Percentiles rank a stretch among this genome's conserved stretches.
phyloP scores from a whole-genome alignment of 2,797 vertebrate species.

The Paedocypris micromegethes region DNA sequence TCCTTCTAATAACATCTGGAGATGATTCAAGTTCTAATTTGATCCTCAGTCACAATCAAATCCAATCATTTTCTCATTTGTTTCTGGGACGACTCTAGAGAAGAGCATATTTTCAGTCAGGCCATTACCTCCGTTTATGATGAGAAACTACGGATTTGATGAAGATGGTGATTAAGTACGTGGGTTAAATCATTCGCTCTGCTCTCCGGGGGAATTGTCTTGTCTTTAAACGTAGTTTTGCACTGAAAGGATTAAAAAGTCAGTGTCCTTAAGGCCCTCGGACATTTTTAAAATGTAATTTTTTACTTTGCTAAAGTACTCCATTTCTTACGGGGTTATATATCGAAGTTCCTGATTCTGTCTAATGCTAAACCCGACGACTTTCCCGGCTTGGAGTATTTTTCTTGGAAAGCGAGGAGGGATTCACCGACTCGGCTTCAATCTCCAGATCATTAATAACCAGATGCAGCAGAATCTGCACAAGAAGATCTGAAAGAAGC shows the following conservation, averaged over 20 bases:
- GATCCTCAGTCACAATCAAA: slow-evolving; percentile 40
- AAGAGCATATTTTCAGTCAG: slow-evolving; percentile 21
- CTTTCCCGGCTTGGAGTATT: slow-evolving; percentile 2
- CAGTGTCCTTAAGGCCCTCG: slow-evolving; percentile 9
- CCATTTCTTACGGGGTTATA: not conserved
- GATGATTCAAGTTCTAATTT: slow-evolving; percentile 36
- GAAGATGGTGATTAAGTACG: slow-evolving; percentile 30
- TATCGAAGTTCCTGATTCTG: slow-evolving; percentile 9
- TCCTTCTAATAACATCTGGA: slow-evolving; percentile 31
- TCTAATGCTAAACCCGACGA: not conserved
- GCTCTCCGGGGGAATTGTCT: slow-evolving; percentile 19
- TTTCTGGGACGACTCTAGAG: slow-evolving; percentile 5
- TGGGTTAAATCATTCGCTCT: slow-evolving; percentile 15
- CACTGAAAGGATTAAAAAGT: slow-evolving; percentile 29
- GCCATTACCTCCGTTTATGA: slow-evolving; percentile 23
- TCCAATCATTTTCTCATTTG: slow-evolving; percentile 50
- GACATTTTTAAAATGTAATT: slow-evolving; percentile 8
- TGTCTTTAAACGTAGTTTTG: slow-evolving; percentile 26
- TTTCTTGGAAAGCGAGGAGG: slow-evolving; percentile 9
- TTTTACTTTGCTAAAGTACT: not conserved
- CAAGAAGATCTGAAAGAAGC: too few species aligned
- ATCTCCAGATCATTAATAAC: not conserved
- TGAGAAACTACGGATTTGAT: slow-evolving; percentile 39
- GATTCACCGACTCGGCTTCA: not conserved
- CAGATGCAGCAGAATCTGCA: not conserved